Evolutionary conservation across 92 coral and sea anemone genomes (phyloP), one percentile per base, ranked within the genome.

Genomic region (Heliopora coerulea): DNA sequence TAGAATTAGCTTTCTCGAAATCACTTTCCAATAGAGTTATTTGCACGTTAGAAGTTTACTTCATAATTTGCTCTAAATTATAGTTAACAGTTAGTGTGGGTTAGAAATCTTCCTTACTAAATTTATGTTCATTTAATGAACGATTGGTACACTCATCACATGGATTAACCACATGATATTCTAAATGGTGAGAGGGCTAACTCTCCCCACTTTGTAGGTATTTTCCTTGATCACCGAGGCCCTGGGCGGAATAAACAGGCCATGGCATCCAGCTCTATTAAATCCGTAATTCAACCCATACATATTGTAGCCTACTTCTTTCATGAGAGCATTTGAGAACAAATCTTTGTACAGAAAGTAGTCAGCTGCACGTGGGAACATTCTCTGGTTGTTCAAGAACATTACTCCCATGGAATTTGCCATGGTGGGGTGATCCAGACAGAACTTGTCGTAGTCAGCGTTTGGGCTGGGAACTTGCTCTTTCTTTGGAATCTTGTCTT

Each of bases 21-120:
- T 12, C 6, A 37, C 42, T 37, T 37, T 37, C 42, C n/a, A n/a
- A n/a, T n/a, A n/a, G n/a, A 37, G 5, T 37, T 4, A 12, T 37
- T 37, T 37, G 42, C 17, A 65, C 15, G 21, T 65, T 39, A 39
- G 24, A 15, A 33, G 19, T 33, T 8, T 15, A 8, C n/a, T 8
- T 20, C 8, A 67, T 49, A 44, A 23, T 44, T 3, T 32, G 10
- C 24, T 30, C 20, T 27, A 46, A 63, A 35, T 63, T 34, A 40
- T 0, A 21, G 37, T 67, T 25, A 40, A 44, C 10, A 24, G 40
- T 70, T 70, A 70, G 77, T 50, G 12, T 31, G 5, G 24, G 77
- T 70, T 70, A 70, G 77, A 70, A 70, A 70, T 70, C 77, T 70
- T 70, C 77, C 57, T 70, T 70, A 70, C 77, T 70, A 50, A 70